Conservation (phyloP, 2,888 invertebrate species). For the Drosophila nr. fundita region DNA sequence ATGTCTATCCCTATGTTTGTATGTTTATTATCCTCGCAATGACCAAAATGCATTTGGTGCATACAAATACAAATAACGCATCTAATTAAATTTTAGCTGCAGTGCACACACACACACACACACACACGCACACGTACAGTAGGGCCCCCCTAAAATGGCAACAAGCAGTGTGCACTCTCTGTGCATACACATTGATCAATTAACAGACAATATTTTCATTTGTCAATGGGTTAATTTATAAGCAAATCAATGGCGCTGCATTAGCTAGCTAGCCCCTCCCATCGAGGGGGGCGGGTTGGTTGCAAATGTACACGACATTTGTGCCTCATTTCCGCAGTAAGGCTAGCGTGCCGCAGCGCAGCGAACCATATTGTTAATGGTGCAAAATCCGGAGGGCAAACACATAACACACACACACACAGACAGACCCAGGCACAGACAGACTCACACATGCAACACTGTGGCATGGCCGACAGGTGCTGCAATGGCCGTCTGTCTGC, state of each 20-base stretch:
- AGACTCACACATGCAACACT: conserved; percentile 18
- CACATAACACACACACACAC: conserved; percentile 34
- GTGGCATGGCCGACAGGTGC: conserved; percentile 79
- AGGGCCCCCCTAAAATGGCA: conserved; percentile 28
- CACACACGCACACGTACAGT: conserved; percentile 21
- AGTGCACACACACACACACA: conserved; percentile 18
- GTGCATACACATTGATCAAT: conserved; percentile 84
- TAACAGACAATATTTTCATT: conserved; percentile 85
- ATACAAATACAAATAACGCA: conserved; percentile 71
- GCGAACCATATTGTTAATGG: conserved; percentile 78
- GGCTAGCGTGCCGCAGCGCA: conserved; percentile 57
- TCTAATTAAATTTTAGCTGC: conserved; percentile 82
- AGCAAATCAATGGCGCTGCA: conserved; percentile 72
- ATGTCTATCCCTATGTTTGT: not conserved
- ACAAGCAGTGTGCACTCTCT: conserved; percentile 46
- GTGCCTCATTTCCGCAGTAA: conserved; percentile 60
- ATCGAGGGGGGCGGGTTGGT: not conserved
- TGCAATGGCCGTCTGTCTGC: conserved; percentile 76
- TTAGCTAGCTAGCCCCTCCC: conserved; percentile 45
- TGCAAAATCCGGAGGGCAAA: conserved; percentile 77
- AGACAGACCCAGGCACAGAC: not conserved
- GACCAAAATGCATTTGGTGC: conserved; percentile 57
- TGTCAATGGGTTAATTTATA: conserved; percentile 85
- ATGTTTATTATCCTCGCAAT: conserved; percentile 9
- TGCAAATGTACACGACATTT: conserved; percentile 41